phyloP scores from a whole-genome alignment of 1,140 invertebrate species.

The Lysiphlebus fabarum region DNA sequence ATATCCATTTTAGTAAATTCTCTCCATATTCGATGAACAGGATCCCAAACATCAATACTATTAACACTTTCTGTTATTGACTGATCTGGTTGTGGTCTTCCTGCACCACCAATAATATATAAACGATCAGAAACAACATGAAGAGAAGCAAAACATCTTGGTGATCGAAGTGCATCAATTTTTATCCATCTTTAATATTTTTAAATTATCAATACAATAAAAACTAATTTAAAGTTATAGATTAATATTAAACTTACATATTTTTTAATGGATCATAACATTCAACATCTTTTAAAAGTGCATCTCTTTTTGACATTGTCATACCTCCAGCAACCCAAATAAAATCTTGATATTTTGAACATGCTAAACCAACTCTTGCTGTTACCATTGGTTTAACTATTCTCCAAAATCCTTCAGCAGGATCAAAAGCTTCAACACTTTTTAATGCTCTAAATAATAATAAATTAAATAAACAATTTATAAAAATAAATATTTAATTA shows the following conservation, averaged over 20 bases:
- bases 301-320: conserved; percentile 57
- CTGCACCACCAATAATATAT: conserved; percentile 61
- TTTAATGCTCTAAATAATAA: conserved; percentile 47
- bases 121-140: conserved; percentile 59
- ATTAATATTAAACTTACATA: conserved; percentile 47
- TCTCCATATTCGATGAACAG: conserved; percentile 54
- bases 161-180: conserved; percentile 47
- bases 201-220: neutral
- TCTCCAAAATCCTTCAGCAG: conserved; percentile 55
- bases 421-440: conserved; percentile 60
- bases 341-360: conserved; percentile 58
- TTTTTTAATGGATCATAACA: conserved; percentile 61
- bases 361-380: conserved; percentile 58
- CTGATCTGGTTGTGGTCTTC: conserved; percentile 38
- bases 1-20: conserved; percentile 58
- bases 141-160: conserved; percentile 58
- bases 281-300: conserved; percentile 58
- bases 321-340: conserved; percentile 68
- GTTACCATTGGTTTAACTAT: conserved; percentile 56
- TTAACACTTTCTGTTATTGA: conserved; percentile 58
- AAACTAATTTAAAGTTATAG: neutral
- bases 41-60: conserved; percentile 60
- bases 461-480: conserved; percentile 11
- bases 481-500: conserved; percentile 5
- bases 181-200: conserved; percentile 56